phyloP scores from a whole-genome alignment of 2,797 vertebrate genomes.

The Parauchenoglanis ngamensis region DNA sequence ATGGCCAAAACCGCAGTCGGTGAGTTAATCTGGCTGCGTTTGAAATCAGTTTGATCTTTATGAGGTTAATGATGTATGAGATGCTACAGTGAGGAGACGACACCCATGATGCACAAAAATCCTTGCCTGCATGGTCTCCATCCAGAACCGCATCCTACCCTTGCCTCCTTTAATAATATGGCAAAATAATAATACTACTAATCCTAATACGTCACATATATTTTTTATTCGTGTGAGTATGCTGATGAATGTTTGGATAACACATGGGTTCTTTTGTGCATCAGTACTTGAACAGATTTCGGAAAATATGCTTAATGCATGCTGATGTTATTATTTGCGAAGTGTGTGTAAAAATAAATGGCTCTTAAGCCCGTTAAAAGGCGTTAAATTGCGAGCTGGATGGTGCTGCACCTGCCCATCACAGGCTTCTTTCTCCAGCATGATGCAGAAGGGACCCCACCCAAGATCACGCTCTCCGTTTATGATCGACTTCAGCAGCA shows the following conservation, averaged over 20 bases:
- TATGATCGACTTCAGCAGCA: slow-evolving; percentile 50
- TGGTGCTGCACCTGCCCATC: slow-evolving; percentile 71
- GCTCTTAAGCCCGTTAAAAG: neutral
- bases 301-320: slow-evolving; percentile 7
- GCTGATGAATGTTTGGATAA: neutral
- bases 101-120: slow-evolving; percentile 76
- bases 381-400: slow-evolving; percentile 16
- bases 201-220: too few relatives aligned
- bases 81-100: slow-evolving; percentile 59
- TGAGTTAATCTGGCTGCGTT: slow-evolving; percentile 63
- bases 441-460: slow-evolving; percentile 85
- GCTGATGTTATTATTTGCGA: neutral
- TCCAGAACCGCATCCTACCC: neutral
- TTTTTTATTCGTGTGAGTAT: neutral
- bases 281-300: neutral
- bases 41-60: neutral
- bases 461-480: slow-evolving; percentile 72
- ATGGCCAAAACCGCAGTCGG: slow-evolving; percentile 82
- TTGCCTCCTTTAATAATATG: neutral
- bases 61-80: slow-evolving; percentile 56
- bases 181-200: too few relatives aligned
- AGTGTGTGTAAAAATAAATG: neutral
- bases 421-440: slow-evolving; percentile 65
- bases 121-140: neutral
- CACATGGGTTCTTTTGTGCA: neutral